These are phyloP conservation scores for Drosophila nigricruria DNA, from an alignment of 2,888 invertebrate species.

Conservation along the genomic window DNA sequence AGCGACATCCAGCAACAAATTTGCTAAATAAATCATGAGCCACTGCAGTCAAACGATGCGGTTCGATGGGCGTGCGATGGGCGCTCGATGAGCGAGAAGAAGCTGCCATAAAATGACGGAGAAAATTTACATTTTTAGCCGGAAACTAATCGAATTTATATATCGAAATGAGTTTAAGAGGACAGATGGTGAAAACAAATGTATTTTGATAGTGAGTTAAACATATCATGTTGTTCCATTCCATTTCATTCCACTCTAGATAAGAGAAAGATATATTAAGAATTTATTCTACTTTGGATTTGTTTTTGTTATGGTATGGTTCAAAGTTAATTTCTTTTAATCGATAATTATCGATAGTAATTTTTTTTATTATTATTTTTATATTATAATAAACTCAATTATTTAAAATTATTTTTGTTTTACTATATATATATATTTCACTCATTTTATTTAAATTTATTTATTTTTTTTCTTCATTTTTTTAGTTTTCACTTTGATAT, in stretches of 20 bases:
- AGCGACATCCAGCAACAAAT: constrained; percentile 65
- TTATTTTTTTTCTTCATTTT: neutral
- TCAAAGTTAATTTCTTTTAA: too few species aligned
- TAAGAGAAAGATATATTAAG: neutral
- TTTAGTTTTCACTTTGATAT: neutral
- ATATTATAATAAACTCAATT: too few species aligned
- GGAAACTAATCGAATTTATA: constrained; percentile 3
- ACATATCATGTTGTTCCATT: neutral
- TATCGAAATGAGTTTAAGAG: neutral
- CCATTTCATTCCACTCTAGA: neutral
- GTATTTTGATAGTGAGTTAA: neutral
- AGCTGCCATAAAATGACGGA: neutral
- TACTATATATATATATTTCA: neutral
- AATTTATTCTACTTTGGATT: neutral
- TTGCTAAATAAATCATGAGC: constrained; percentile 62
- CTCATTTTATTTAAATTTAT: too few species aligned
- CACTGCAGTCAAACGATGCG: constrained; percentile 57
- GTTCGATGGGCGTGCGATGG: constrained; percentile 19
- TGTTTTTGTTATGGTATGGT: too few species aligned
- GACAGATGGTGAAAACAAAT: neutral
- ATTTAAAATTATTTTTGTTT: neutral
- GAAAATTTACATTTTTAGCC: neutral
- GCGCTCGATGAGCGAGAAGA: neutral
- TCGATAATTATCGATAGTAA: too few species aligned
- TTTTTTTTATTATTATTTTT: too few species aligned